phyloP scores from a whole-genome alignment of 2,113 vertebrate species.

The Plecturocebus donacophilus region DNA sequence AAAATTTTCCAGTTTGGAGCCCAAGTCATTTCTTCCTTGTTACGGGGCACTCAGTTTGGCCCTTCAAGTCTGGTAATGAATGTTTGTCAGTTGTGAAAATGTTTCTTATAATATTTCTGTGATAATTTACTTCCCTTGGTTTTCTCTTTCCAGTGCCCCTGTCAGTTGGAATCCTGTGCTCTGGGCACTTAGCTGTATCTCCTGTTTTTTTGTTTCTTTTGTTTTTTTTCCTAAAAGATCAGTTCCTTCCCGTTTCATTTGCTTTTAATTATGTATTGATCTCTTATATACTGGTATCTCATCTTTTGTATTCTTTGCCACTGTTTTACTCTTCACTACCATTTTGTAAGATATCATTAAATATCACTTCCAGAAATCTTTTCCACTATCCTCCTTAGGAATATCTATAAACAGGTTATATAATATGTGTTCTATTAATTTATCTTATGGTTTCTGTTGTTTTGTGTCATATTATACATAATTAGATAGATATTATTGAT shows the following conservation, averaged over 20 bases:
- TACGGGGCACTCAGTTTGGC: not conserved
- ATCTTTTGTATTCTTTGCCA: not conserved
- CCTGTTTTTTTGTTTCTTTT: no score
- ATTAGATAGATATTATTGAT: not conserved
- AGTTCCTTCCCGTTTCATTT: not conserved
- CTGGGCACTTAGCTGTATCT: not conserved
- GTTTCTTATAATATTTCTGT: not conserved
- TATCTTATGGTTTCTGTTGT: not conserved
- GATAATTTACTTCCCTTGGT: not conserved
- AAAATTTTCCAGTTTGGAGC: not conserved
- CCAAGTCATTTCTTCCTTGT: not conserved
- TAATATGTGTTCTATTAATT: not conserved
- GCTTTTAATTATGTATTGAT: not conserved
- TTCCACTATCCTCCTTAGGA: not conserved
- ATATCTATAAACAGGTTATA: not conserved
- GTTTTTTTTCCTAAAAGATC: not conserved
- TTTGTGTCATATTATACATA: not conserved
- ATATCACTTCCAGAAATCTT: not conserved
- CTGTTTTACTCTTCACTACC: not conserved
- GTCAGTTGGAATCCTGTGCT: not conserved
- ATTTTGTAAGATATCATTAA: conserved; percentile 35
- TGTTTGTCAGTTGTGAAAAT: not conserved
- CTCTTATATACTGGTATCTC: not conserved
- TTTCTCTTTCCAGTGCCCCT: not conserved
- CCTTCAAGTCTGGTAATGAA: not conserved